Conservation (phyloP, 2,797 vertebrate genomes). For the Acridotheres tristis region DNA sequence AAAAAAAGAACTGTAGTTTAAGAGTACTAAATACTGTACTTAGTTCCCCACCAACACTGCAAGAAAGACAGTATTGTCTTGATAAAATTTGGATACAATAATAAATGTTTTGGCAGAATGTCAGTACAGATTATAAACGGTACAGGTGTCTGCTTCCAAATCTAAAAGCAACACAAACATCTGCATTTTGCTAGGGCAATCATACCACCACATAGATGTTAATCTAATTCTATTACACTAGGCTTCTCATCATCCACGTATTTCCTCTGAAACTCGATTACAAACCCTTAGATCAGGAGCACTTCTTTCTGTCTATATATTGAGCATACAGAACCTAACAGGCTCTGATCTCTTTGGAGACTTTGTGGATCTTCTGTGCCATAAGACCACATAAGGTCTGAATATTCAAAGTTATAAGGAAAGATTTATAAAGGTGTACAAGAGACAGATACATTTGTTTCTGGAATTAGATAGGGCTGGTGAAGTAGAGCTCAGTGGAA, state of each 20-base stretch:
- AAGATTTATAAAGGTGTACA: constrained; percentile 58
- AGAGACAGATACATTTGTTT: constrained; percentile 60
- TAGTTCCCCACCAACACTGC: neutral
- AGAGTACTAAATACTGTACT: neutral
- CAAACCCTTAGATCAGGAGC: neutral
- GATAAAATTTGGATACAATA: neutral
- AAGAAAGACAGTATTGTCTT: neutral
- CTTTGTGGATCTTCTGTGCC: neutral
- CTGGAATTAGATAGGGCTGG: constrained; percentile 44
- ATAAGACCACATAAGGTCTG: constrained; percentile 23
- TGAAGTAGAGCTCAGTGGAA: constrained; percentile 17
- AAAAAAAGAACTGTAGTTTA: neutral
- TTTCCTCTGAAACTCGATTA: neutral
- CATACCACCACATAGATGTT: neutral
- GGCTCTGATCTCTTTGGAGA: neutral
- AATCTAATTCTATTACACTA: neutral
- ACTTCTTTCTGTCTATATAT: neutral
- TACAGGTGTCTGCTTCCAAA: neutral
- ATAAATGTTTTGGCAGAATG: neutral
- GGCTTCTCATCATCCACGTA: neutral
- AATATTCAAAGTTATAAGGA: constrained; percentile 39
- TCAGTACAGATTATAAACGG: neutral
- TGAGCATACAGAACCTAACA: neutral
- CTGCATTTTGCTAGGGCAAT: neutral
- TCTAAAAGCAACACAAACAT: neutral